Conservation (phyloP, 2,888 invertebrate genomes). For the Drosophila aldrichi region DNA sequence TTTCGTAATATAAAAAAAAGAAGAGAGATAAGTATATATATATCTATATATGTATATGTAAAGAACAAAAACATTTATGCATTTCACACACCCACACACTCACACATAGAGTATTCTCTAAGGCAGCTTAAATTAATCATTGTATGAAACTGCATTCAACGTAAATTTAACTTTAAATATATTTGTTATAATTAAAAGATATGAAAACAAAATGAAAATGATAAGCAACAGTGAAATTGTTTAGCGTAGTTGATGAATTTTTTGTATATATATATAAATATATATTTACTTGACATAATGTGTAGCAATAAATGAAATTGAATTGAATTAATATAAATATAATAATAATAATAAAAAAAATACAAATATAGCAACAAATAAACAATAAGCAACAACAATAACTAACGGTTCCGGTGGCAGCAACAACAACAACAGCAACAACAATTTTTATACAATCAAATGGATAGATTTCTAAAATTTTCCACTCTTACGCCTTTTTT, state of each 20-base stretch:
- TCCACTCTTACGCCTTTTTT: constrained; percentile 60
- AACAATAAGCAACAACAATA: constrained; percentile 24
- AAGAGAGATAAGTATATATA: constrained; percentile 22
- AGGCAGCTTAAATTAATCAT: constrained; percentile 66
- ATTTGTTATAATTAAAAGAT: constrained; percentile 71
- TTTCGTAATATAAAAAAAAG: constrained; percentile 61
- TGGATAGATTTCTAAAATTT: constrained; percentile 75
- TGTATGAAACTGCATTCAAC: constrained; percentile 78
- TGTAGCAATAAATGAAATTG: constrained; percentile 74
- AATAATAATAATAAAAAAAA: constrained; percentile 29
- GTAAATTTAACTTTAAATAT: constrained; percentile 56
- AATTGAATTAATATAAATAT: constrained; percentile 53
- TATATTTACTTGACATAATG: constrained; percentile 67
- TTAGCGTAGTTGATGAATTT: constrained; percentile 83
- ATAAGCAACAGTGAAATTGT: constrained; percentile 73
- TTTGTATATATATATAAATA: constrained; percentile 46
- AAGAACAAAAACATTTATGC: constrained; percentile 71
- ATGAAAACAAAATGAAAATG: constrained; percentile 18
- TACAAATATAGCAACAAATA: constrained; percentile 2
- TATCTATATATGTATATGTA: constrained; percentile 22
- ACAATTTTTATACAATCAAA: constrained; percentile 75
- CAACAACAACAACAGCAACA: constrained; percentile 19
- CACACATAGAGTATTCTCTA: constrained; percentile 46
- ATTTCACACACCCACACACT: constrained; percentile 59
- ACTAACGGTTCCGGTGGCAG: constrained; percentile 9